phyloP scores from a whole-genome alignment of 2,113 vertebrate genomes.

The Xenopus borealis region DNA sequence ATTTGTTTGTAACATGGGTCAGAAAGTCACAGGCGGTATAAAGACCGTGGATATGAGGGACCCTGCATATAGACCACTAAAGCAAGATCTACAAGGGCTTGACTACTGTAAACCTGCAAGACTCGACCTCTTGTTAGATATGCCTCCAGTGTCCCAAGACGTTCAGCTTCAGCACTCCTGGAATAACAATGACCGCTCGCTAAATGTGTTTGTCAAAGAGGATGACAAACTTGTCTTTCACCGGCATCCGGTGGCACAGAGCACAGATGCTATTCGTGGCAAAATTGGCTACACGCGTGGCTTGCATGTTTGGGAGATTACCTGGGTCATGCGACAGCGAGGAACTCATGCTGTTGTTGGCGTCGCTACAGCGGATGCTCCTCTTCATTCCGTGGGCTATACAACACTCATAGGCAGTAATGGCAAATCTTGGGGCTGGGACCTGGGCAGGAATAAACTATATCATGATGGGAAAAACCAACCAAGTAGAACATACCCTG shows the following conservation, averaged over 20 bases:
- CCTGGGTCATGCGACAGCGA: slow-evolving; percentile 93
- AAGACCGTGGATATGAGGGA: slow-evolving; percentile 97
- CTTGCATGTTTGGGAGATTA: slow-evolving; percentile 97
- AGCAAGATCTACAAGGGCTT: slow-evolving; percentile 87
- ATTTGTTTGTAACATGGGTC: slow-evolving; percentile 77
- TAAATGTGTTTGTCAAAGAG: slow-evolving; percentile 97
- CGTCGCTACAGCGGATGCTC: slow-evolving; percentile 85
- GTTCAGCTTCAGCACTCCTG: slow-evolving; percentile 87
- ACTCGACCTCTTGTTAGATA: slow-evolving; percentile 91
- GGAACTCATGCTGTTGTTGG: slow-evolving; percentile 94
- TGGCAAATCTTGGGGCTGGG: slow-evolving; percentile 96
- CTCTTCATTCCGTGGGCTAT: slow-evolving; percentile 93
- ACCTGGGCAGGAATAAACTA: slow-evolving; percentile 94
- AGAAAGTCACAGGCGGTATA: slow-evolving; percentile 95
- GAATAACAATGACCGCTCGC: slow-evolving; percentile 93
- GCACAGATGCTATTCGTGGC: slow-evolving; percentile 91
- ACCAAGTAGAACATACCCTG: slow-evolving; percentile 87
- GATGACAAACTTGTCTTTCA: slow-evolving; percentile 95
- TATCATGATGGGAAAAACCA: slow-evolving; percentile 95
- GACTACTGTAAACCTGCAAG: slow-evolving; percentile 89
- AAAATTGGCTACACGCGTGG: slow-evolving; percentile 90
- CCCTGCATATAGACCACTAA: slow-evolving; percentile 84
- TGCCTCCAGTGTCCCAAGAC: slow-evolving; percentile 76
- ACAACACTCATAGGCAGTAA: slow-evolving; percentile 91
- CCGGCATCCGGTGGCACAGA: slow-evolving; percentile 96